Evolutionary conservation across 2,888 invertebrate species (phyloP), one percentile per base, ranked within the genome.

Genomic region (Drosophila siamana): DNA sequence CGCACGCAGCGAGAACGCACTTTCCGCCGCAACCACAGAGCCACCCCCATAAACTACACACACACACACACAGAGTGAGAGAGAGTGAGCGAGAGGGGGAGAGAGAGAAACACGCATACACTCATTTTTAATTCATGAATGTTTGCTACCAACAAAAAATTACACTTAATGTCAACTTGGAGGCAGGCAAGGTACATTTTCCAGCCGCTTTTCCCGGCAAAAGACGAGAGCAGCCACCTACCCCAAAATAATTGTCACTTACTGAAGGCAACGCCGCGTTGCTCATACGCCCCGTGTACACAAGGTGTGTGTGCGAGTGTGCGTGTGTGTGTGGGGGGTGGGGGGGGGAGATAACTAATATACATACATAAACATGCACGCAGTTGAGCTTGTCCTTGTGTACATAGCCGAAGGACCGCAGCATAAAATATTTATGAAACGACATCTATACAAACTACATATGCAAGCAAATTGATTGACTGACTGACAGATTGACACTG

Each of bases 121-220:
- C 78, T 86, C 81, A 86, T 86, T 88, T 77, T 79, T 86, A 86
- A 86, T 88, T 88, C 88, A 88, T 86, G 85, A 86, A 74, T 84
- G 81, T 74, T 75, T 79, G 87, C 81, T 77, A 69, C 80, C 72
- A 83, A 78, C 76, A 80, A 84, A 84, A 85, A 85, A 82, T 83
- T 88, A 88, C 86, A 86, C 88, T 86, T 88, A 79, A 84, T 82
- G 88, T 66, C 70, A 86, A 77, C 63, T 74, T 74, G 68, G 59
- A 52, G 41, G 55, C 59, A 28, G 16, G 41, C 56, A 41, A 46
- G 66, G 66, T 65, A 62, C 59, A 72, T 64, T 69, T 65, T 69
- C 63, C 66, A 55, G 56, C 30, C 56, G 48, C 51, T 52, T 56
- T 60, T 41, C 30, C 46, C 11, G 36, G 50, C 40, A 44, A 64